Conservation (phyloP, 2,888 invertebrate genomes). For the Eilema sororculum region DNA sequence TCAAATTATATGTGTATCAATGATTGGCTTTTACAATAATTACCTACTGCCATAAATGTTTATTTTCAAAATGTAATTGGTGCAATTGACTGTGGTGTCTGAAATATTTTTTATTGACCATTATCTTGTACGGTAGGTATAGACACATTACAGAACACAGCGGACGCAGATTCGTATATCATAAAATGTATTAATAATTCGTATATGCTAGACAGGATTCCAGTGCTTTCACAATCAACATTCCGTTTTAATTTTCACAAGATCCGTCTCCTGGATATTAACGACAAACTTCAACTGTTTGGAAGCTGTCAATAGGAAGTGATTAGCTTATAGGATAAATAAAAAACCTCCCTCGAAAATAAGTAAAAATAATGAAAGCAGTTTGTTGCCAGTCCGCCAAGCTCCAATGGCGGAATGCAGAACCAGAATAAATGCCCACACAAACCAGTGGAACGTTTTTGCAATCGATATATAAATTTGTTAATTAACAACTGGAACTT, state of each 20-base stretch:
- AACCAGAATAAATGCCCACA: constrained; percentile 58
- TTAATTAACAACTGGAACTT: constrained; percentile 53
- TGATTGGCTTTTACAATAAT: constrained; percentile 57
- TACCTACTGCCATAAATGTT: constrained; percentile 52
- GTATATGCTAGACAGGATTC: constrained; percentile 72
- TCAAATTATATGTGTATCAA: constrained; percentile 31
- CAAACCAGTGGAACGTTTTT: constrained; percentile 56
- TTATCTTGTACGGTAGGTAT: constrained; percentile 38
- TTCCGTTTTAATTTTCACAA: constrained; percentile 64
- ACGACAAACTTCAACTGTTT: constrained; percentile 60
- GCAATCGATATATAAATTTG: constrained; percentile 55
- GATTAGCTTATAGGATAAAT: constrained; percentile 53
- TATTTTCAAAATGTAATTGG: constrained; percentile 58
- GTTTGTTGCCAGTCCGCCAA: constrained; percentile 32
- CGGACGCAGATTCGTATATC: constrained; percentile 57
- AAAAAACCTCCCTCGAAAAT: constrained; percentile 51
- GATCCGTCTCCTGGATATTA: constrained; percentile 62
- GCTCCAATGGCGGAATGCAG: constrained; percentile 43
- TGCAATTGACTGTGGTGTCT: constrained; percentile 55
- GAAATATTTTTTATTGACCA: constrained; percentile 69
- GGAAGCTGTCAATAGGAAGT: constrained; percentile 58
- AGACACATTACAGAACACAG: constrained; percentile 47
- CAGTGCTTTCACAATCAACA: constrained; percentile 51
- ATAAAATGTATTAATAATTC: constrained; percentile 64
- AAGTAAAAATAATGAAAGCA: constrained; percentile 49